phyloP scores from a whole-genome alignment of 2,888 invertebrate genomes.

The Eupithecia inturbata region DNA sequence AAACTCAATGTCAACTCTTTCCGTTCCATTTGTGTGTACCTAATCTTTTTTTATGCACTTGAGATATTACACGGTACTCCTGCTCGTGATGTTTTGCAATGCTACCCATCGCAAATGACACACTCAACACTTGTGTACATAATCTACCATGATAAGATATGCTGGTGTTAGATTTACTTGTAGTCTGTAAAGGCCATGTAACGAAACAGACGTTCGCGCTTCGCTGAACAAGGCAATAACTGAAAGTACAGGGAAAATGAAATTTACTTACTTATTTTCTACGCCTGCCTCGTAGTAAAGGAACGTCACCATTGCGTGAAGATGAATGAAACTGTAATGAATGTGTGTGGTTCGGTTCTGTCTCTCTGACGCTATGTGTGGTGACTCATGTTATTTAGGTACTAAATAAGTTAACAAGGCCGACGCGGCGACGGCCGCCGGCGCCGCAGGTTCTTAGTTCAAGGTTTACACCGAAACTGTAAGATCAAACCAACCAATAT shows the following conservation, averaged over 20 bases:
- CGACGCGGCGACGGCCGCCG: background rate
- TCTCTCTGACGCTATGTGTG: background rate
- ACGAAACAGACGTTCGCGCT: slow-evolving; percentile 39
- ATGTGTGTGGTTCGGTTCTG: background rate
- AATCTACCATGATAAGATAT: slow-evolving; percentile 80
- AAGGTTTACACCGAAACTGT: background rate
- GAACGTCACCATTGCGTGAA: slow-evolving; percentile 12
- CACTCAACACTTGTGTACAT: slow-evolving; percentile 79
- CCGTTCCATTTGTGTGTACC: slow-evolving; percentile 71
- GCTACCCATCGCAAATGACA: slow-evolving; percentile 72
- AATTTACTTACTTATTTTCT: slow-evolving; percentile 27
- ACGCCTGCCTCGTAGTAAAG: slow-evolving; percentile 1
- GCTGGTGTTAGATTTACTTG: slow-evolving; percentile 49
- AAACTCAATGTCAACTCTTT: slow-evolving; percentile 79
- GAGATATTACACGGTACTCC: slow-evolving; percentile 54
- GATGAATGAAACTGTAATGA: slow-evolving; percentile 18
- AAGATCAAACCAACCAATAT: background rate
- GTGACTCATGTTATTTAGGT: slow-evolving; percentile 3
- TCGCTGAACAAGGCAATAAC: slow-evolving; percentile 45
- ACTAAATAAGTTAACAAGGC: background rate
- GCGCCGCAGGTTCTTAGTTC: background rate
- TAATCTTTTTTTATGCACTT: slow-evolving; percentile 53
- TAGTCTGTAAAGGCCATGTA: slow-evolving; percentile 31
- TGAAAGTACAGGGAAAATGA: slow-evolving; percentile 31
- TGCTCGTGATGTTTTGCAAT: slow-evolving; percentile 68